These are phyloP conservation scores for Ptychochromis oligacanthus DNA, from an alignment of 2,113 vertebrate genomes.

Conservation along the genomic window DNA sequence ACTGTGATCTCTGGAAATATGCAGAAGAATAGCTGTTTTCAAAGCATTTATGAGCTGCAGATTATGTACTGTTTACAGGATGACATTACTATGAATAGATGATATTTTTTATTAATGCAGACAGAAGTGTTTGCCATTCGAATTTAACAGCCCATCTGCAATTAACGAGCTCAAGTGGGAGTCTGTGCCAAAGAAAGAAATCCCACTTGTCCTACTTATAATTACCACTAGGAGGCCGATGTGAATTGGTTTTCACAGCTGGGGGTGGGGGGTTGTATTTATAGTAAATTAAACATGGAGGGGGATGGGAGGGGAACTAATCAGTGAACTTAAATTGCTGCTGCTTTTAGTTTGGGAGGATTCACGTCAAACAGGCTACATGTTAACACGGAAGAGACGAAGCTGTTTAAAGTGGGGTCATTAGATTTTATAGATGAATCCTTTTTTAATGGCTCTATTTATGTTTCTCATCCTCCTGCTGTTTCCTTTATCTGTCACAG, in stretches of 20 bases:
- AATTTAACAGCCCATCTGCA: neutral
- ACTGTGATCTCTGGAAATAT: neutral
- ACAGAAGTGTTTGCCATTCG: neutral
- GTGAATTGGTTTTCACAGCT: neutral
- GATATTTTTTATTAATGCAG: neutral
- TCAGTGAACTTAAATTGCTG: neutral
- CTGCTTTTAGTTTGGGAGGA: neutral
- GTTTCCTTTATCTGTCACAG: neutral
- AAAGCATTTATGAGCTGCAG: neutral
- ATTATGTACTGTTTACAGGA: neutral
- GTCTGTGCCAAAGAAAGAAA: slow-evolving; percentile 2
- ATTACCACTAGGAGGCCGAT: slow-evolving; percentile 21
- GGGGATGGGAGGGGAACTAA: neutral
- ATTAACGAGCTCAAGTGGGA: slow-evolving; percentile 20
- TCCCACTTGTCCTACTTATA: slow-evolving; percentile 21
- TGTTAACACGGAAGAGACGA: neutral
- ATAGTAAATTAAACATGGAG: slow-evolving; percentile 2
- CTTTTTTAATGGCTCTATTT: neutral
- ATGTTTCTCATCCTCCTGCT: neutral
- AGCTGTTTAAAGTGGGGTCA: too few species aligned
- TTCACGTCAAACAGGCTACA: neutral
- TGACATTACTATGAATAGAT: neutral
- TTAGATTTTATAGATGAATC: neutral
- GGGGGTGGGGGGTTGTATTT: neutral
- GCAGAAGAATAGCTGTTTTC: neutral